Evolutionary conservation across 2,113 vertebrate genomes (phyloP).

Genomic region (Meriones unguiculatus): DNA sequence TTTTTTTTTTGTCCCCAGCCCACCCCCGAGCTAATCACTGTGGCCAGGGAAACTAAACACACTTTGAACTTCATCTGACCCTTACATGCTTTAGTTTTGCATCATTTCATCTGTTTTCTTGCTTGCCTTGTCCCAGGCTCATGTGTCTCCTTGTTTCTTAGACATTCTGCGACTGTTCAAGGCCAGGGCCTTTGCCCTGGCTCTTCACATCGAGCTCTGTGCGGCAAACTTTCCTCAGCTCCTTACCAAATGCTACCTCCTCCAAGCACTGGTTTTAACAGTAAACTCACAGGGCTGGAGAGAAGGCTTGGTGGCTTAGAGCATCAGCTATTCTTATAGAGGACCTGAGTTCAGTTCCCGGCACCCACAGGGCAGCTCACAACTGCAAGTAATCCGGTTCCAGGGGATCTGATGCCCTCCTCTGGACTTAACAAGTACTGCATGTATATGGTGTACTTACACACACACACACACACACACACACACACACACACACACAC

Average conservation of each 20-base stretch:
- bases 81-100: neutral
- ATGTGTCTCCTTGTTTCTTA: neutral
- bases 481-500: neutral
- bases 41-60: neutral
- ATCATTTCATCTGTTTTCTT: neutral
- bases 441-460: too few relatives aligned
- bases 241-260: neutral
- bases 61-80: neutral
- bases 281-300: neutral
- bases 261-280: neutral
- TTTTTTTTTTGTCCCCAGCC: neutral
- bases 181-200: neutral
- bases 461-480: neutral
- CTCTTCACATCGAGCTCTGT: neutral
- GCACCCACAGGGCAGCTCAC: neutral
- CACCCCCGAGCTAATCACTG: neutral
- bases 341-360: neutral
- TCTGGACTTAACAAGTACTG: neutral
- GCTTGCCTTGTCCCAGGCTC: neutral
- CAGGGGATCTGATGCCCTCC: neutral
- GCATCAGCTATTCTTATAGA: neutral
- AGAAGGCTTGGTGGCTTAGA: neutral
- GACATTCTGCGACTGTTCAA: accelerated
- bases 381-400: neutral
- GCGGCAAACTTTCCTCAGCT: neutral